A percentile compares a stretch with the other conserved stretches of the same genome.
Evolutionary conservation across 2,888 invertebrate species (phyloP).

Genomic region (Dasysyrphus tricinctus): DNA sequence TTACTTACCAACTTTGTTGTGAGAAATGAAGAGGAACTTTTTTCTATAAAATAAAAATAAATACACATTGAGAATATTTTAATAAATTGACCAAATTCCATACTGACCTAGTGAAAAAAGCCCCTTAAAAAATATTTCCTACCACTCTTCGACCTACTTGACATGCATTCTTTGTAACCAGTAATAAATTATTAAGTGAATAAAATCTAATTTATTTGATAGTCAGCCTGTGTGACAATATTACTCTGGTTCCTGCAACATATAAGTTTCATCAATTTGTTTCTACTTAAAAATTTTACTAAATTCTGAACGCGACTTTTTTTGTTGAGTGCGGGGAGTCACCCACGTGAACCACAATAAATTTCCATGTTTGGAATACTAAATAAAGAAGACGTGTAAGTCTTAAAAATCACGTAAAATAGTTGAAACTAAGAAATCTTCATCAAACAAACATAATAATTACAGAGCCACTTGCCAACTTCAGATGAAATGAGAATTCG

Average conservation of each 20-base stretch:
- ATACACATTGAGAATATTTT: not conserved
- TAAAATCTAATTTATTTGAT: constrained; percentile 45
- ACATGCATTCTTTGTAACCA: constrained; percentile 21
- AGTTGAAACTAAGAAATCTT: constrained; percentile 40
- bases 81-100: constrained; percentile 1
- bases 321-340: constrained; percentile 28
- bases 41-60: too few species aligned
- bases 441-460: constrained; percentile 14
- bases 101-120: constrained; percentile 35
- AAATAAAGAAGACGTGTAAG: constrained; percentile 43
- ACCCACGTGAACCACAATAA: constrained; percentile 42
- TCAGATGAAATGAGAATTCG: constrained; percentile 48
- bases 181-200: constrained; percentile 1
- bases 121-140: not conserved
- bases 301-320: constrained; percentile 3
- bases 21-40: too few species aligned
- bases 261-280: constrained; percentile 1
- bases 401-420: constrained; percentile 52
- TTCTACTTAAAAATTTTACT: constrained; percentile 13
- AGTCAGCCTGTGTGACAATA: not conserved
- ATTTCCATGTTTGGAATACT: constrained; percentile 31
- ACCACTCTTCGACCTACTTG: constrained; percentile 40
- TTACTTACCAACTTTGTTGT: too few species aligned
- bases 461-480: not conserved
- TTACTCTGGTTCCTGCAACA: not conserved